These are phyloP conservation scores for Romanogobio albipinnatus DNA, from an alignment of 2,113 vertebrate species.

Conservation along the genomic window DNA sequence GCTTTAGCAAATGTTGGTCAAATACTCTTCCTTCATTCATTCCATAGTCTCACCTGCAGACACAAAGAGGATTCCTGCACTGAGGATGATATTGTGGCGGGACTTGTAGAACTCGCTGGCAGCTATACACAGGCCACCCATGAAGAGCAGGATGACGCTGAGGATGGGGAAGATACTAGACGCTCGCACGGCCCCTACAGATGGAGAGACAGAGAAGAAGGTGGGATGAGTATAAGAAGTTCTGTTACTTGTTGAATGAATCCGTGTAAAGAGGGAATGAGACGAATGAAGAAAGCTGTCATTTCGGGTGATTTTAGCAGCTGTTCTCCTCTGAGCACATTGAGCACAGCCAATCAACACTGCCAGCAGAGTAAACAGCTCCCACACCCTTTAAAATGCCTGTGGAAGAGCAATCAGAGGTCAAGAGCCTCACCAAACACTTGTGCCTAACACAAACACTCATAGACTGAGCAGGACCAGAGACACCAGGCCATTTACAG, in stretches of 20 bases:
- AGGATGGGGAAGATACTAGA: slow-evolving; percentile 99
- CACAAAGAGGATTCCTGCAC: slow-evolving; percentile 96
- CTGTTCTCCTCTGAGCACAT: slow-evolving; percentile 57
- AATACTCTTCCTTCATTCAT: background rate
- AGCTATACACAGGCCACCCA: slow-evolving; percentile 98
- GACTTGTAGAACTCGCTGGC: slow-evolving; percentile 99
- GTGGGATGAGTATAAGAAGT: slow-evolving; percentile 5
- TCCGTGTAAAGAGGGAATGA: background rate
- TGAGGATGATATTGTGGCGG: slow-evolving; percentile 99
- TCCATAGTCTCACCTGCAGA: slow-evolving; percentile 85
- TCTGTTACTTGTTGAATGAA: slow-evolving; percentile 29
- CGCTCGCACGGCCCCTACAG: slow-evolving; percentile 93
- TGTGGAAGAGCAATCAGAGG: slow-evolving; percentile 55
- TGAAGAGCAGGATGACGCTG: slow-evolving; percentile 98
- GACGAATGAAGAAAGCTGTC: background rate
- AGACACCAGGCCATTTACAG: background rate
- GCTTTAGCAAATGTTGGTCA: no score
- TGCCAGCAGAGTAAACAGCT: slow-evolving; percentile 68
- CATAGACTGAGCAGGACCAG: background rate
- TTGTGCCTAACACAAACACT: background rate
- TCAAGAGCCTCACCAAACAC: slow-evolving; percentile 53
- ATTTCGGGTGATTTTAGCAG: slow-evolving; percentile 60
- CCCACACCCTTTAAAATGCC: background rate
- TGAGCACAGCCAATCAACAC: slow-evolving; percentile 71
- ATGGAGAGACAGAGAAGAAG: slow-evolving; percentile 44